Evolutionary conservation across 2,113 vertebrate species (phyloP).

Genomic region (Chrysemys picta): DNA sequence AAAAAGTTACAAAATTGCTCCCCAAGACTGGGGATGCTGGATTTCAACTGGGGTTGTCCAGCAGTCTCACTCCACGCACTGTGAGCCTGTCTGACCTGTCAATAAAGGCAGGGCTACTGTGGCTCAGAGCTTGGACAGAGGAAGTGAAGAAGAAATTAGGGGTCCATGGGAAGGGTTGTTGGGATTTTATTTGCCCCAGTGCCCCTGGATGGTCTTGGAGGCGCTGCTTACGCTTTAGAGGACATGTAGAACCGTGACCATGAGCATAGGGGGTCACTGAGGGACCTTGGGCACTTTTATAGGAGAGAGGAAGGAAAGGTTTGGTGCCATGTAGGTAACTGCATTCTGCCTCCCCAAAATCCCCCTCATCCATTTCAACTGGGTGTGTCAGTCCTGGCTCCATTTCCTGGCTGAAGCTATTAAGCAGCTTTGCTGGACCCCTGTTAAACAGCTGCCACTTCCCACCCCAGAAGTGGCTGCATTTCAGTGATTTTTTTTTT

Average conservation of each 20-base stretch:
- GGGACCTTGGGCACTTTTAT: neutral
- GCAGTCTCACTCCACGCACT: neutral
- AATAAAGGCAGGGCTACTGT: neutral
- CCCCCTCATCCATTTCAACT: neutral
- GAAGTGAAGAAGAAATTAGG: neutral
- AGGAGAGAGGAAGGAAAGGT: neutral
- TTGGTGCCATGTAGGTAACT: constrained; percentile 1
- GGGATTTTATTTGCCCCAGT: neutral
- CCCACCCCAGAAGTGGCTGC: neutral
- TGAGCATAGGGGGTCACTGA: neutral
- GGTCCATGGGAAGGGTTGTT: neutral
- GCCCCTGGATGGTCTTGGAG: neutral
- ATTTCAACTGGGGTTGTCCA: neutral
- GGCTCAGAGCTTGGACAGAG: neutral
- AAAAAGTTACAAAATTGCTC: fast-evolving
- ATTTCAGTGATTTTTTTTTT: constrained; percentile 31
- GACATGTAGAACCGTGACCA: neutral
- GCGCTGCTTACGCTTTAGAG: neutral
- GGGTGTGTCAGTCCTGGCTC: neutral
- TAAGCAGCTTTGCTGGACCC: neutral
- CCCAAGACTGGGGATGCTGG: neutral
- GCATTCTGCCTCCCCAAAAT: neutral
- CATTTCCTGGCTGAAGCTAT: neutral
- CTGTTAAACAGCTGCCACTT: neutral
- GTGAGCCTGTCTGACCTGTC: neutral